Percentiles rank a stretch among this genome's conserved stretches.
phyloP scores from a whole-genome alignment of 2,888 invertebrate genomes.

The Mythimna lalbum region DNA sequence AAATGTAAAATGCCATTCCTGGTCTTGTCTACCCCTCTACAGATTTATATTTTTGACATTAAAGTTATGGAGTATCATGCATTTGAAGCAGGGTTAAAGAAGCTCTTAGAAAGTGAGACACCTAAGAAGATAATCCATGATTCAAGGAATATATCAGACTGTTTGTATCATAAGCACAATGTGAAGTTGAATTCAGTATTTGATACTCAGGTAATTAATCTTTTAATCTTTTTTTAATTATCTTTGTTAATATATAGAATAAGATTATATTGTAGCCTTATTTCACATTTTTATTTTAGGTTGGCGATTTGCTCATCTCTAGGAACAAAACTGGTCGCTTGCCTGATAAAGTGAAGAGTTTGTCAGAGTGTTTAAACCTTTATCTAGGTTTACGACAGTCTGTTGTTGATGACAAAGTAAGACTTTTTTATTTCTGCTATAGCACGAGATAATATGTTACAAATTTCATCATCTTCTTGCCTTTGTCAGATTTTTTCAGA shows the following conservation, averaged over 20 bases:
- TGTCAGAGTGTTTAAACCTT: slow-evolving; percentile 82
- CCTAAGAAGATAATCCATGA: slow-evolving; percentile 91
- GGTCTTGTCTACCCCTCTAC: slow-evolving; percentile 83
- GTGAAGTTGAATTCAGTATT: slow-evolving; percentile 90
- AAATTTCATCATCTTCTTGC: too few species aligned
- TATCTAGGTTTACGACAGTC: slow-evolving; percentile 85
- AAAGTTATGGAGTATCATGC: slow-evolving; percentile 87
- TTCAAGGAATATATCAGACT: slow-evolving; percentile 90
- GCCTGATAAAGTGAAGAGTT: slow-evolving; percentile 80
- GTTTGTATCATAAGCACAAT: slow-evolving; percentile 90
- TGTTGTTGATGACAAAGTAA: slow-evolving; percentile 83
- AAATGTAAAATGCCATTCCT: slow-evolving; percentile 88
- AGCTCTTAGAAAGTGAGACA: slow-evolving; percentile 82
- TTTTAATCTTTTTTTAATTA: too few species aligned
- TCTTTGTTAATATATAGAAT: too few species aligned
- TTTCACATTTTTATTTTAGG: slow-evolving; percentile 75
- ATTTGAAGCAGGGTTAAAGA: slow-evolving; percentile 87
- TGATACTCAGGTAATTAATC: slow-evolving; percentile 89
- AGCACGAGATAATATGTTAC: too few species aligned
- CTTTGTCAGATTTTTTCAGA: too few species aligned
- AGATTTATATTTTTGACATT: slow-evolving; percentile 88
- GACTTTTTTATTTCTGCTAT: slow-evolving; percentile 12
- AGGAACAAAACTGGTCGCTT: slow-evolving; percentile 83
- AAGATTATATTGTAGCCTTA: background rate
- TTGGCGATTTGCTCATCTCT: slow-evolving; percentile 85